Evolutionary conservation across 2,888 invertebrate species (phyloP), one percentile per base, ranked within the genome.

Genomic region (Hydroisotoma schaefferi): DNA sequence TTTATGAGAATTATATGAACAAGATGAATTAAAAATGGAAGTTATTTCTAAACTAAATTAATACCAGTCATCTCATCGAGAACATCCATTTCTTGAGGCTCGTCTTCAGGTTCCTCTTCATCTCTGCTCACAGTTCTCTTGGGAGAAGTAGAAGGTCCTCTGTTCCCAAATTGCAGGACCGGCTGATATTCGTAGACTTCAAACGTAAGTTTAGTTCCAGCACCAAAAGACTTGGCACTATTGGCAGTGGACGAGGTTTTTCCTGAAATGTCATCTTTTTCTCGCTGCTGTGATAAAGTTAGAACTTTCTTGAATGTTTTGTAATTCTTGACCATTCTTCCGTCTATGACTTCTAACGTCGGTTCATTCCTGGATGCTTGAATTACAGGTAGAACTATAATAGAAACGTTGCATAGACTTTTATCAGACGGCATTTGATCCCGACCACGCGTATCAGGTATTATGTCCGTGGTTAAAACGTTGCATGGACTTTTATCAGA

Each of bases 301-400:
- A 55, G 22, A 1, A 62, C 58, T 38, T 67, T 67, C 8, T 37
- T 49, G 29, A 67, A 67, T 26, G 44, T 49, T 37, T 67, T 67
- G 33, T 56, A 67, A 51, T 67, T 67, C 27, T 56, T 55, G 12
- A 47, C 52, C 26, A 18, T n/a, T 40, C 37, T 51, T 4, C 44
- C 61, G 4, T 38, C 26, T 1, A 52, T 37, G 3, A 52, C 25
- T 52, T 52, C 20, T 22, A 52, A 2, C 37, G 15, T 33, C n/a
- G 51, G 51, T 33, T 52, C 20, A 37, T 18, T 20, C 22, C 23
- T 52, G 8, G 33, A 4, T 22, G 3, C 23, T 18, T 33, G 29
- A 4, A 37, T 22, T 23, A 52, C 5, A 3, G 40, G n/a, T 5
- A 15, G n/a, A 15, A 40, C 20, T 15, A 10, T 8, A 4, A 40